Base-by-base conservation (phyloP, 2,797 vertebrate species). In the Bradypodion pumilum region DNA sequence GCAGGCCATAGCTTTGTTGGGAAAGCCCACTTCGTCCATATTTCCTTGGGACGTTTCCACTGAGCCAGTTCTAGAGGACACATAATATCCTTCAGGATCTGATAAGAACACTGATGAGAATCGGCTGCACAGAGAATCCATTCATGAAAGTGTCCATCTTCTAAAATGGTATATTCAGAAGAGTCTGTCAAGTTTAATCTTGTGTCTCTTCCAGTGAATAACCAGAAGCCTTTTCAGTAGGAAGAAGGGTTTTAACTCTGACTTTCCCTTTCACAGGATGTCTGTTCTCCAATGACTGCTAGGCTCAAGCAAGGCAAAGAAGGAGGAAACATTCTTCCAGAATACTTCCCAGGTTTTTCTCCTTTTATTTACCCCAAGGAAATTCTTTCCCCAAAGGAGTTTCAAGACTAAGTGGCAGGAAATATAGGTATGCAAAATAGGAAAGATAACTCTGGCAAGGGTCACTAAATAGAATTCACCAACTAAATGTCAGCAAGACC, bases 301-400 rank as follows among this genome's bases (percentile, higher is more conserved):
- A n/a, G 37, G 78, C n/a, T 46, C 77, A 89, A 42, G 3, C 40
- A 42, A 25, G 74, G 70, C 35, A 69, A 76, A 35, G 65, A 60
- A 77, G 68, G 25, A 78, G 49, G 86, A 87, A 81, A 25, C 37
- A 77, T 80, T 6, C 5, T 19, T 66, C 82, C 56, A 77, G 56
- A 62, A 68, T 3, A n/a, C 15, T 7, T 23, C 40, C 65, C 19
- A 66, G 68, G 52, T 56, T 15, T 79, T 59, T 69, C 77, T 78
- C 65, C 42, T 66, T 81, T 9, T 2, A 73, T 87, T 80, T 63
- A 70, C 35, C 65, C 40, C 70, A 73, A 56, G 81, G 70, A 83
- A 35, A 27, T 70, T 46, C 40, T 88, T 83, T 84, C 12, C 81
- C 62, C 60, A 85, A 78, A 49, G 32, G 86, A 19, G 60, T 83